phyloP scores from a whole-genome alignment of 1,140 invertebrate species.

The Sminthurides bifidus region DNA sequence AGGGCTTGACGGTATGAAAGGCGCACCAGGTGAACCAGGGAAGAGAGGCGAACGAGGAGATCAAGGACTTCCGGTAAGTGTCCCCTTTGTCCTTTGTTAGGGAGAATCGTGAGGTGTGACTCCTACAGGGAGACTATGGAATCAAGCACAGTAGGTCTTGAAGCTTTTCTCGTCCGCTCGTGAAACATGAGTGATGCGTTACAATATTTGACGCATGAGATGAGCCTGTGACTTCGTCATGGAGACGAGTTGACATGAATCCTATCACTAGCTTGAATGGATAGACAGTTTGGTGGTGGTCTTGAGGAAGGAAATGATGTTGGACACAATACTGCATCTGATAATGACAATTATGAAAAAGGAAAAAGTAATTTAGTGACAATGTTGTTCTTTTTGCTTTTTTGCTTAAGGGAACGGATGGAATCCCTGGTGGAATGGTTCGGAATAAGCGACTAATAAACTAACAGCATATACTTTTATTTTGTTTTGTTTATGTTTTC shows the following conservation, averaged over 20 bases:
- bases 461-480: slow-evolving; percentile 15
- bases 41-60: slow-evolving; percentile 71
- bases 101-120: too few species aligned
- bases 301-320: too few species aligned
- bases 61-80: slow-evolving; percentile 76
- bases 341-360: not conserved
- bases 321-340: too few species aligned
- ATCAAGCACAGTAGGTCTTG: too few species aligned
- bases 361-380: too few species aligned
- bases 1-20: slow-evolving; percentile 27
- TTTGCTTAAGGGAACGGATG: slow-evolving; percentile 69
- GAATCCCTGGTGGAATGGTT: slow-evolving; percentile 82
- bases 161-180: too few species aligned
- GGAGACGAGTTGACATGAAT: not conserved
- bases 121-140: too few species aligned
- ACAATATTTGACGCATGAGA: too few species aligned
- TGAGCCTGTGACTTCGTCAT: too few species aligned
- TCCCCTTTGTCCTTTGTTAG: too few species aligned
- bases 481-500: slow-evolving; percentile 33
- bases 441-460: slow-evolving; percentile 12
- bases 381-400: not conserved
- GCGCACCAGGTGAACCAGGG: slow-evolving; percentile 42
- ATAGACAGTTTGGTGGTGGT: too few species aligned
- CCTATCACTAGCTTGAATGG: not conserved
- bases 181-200: too few species aligned